Conservation (phyloP, 2,797 vertebrate species). For the Silurus lanzhouensis region DNA sequence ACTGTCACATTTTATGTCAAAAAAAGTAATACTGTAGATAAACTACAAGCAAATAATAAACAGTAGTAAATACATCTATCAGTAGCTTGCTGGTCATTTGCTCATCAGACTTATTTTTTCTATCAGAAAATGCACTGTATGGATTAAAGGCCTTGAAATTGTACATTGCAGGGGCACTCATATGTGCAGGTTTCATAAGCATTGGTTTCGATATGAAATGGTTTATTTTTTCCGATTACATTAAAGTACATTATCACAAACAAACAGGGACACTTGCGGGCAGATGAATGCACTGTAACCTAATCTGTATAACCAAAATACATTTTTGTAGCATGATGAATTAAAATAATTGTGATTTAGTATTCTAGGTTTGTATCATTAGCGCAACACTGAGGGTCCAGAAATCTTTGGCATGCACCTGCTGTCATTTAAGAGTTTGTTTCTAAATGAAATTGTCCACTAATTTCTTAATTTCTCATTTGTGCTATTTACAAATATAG, state of each 20-base stretch:
- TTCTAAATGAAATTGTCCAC: neutral
- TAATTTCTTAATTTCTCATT: neutral
- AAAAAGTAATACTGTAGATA: neutral
- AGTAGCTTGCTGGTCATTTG: neutral
- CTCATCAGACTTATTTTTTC: neutral
- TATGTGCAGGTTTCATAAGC: neutral
- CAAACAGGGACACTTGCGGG: neutral
- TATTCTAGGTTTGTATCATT: neutral
- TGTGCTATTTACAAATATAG: neutral
- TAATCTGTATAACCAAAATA: neutral
- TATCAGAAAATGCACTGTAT: neutral
- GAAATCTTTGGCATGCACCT: neutral
- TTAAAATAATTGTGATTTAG: neutral
- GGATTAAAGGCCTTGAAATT: neutral
- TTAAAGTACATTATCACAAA: neutral
- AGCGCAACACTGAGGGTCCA: neutral
- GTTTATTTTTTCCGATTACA: neutral
- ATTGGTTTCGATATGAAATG: neutral
- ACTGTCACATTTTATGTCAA: neutral
- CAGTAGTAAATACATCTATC: neutral
- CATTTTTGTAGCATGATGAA: neutral
- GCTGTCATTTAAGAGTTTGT: neutral
- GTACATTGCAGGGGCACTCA: neutral
- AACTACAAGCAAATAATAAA: neutral
- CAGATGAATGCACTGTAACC: neutral